A percentile compares a stretch with the other conserved stretches of the same genome.
Evolutionary conservation across 2,797 vertebrate species (phyloP).

Genomic region (Parauchenoglanis punctatus): DNA sequence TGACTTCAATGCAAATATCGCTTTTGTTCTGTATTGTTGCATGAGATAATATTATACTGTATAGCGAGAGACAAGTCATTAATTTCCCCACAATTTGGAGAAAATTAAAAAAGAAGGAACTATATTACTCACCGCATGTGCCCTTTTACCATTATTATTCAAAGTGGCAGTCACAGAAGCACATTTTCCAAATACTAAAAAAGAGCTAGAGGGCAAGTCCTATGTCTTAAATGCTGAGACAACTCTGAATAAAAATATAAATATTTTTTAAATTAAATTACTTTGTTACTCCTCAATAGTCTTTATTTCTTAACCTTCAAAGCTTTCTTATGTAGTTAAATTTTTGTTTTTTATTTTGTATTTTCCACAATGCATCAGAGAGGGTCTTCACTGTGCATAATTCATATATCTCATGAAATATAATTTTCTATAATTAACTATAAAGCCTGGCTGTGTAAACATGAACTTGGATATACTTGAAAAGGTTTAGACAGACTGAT

Average conservation of each 20-base stretch:
- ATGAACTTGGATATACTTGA: not conserved
- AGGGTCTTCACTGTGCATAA: not conserved
- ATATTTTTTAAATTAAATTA: not conserved
- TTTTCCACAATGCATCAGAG: not conserved
- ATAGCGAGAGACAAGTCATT: not conserved
- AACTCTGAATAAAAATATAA: not conserved
- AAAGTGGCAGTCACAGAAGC: not conserved
- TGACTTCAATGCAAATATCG: not conserved
- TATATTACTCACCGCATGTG: not conserved
- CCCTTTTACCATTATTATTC: slow-evolving; percentile 3
- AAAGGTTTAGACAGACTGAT: not conserved
- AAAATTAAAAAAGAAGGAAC: not conserved
- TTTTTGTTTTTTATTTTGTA: not conserved
- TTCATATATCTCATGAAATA: not conserved
- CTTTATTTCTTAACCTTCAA: not conserved
- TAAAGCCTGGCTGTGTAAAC: not conserved
- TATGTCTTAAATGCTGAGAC: not conserved
- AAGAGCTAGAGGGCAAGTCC: not conserved
- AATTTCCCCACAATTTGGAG: not conserved
- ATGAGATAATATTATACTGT: not conserved
- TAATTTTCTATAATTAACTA: not conserved
- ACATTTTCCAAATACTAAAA: slow-evolving; percentile 22
- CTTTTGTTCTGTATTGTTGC: not conserved
- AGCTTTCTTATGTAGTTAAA: not conserved
- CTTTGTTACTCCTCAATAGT: not conserved